phyloP scores from a whole-genome alignment of 2,113 vertebrate genomes.

The Neogale vison region DNA sequence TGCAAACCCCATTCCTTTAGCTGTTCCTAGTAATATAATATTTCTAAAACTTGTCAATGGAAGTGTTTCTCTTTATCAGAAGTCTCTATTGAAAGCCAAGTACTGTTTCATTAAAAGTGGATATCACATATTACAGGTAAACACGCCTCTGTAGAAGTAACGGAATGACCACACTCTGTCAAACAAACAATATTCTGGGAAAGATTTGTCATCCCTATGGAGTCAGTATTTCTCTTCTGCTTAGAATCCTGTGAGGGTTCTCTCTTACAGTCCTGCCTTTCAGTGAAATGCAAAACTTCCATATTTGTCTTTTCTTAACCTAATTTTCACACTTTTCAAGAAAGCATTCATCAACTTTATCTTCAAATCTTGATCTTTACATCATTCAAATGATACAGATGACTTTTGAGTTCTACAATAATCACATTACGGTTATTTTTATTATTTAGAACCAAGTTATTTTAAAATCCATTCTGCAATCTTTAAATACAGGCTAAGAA shows the following conservation, averaged over 20 bases:
- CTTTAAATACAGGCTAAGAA: background rate
- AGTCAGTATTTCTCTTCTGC: background rate
- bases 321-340: conserved; percentile 34
- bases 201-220: background rate
- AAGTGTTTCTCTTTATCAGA: background rate
- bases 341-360: background rate
- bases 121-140: background rate
- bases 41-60: background rate
- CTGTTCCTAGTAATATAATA: background rate
- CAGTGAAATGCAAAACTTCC: background rate
- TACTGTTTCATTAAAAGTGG: conserved; percentile 13
- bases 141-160: background rate
- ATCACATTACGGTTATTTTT: background rate
- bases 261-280: background rate
- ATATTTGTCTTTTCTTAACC: conserved; percentile 8
- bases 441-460: conserved; percentile 35
- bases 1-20: background rate
- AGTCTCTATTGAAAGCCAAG: background rate
- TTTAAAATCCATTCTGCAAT: background rate
- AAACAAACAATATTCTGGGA: background rate
- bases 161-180: background rate
- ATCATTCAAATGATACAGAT: background rate
- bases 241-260: background rate
- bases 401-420: background rate
- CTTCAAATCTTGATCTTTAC: conserved; percentile 40